These are phyloP conservation scores for Dasyornis broadbenti DNA, from an alignment of 2,113 vertebrate genomes.

Conservation along the genomic window DNA sequence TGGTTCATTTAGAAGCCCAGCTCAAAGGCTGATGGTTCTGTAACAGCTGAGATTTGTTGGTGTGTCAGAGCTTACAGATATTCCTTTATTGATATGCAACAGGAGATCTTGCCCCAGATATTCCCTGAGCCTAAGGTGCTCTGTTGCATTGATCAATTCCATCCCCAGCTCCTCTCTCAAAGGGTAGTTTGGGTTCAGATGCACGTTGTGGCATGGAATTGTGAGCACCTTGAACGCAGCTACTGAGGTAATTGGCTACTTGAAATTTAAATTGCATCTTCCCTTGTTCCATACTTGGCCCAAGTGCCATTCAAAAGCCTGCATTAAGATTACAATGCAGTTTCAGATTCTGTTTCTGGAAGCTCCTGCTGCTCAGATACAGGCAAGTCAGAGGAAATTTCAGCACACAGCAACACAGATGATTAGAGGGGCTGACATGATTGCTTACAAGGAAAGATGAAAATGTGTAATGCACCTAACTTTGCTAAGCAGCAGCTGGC, in stretches of 20 bases:
- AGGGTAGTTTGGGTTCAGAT: neutral
- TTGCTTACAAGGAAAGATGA: neutral
- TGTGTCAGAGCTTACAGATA: neutral
- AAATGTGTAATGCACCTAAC: neutral
- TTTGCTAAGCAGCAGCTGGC: neutral
- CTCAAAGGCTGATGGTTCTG: neutral
- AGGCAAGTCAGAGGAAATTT: neutral
- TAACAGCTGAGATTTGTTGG: neutral
- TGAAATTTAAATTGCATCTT: neutral
- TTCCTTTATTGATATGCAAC: neutral
- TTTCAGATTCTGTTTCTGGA: neutral
- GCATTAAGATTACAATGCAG: neutral
- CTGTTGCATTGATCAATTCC: neutral
- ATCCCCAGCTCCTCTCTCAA: neutral
- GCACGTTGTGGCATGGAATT: fast-evolving
- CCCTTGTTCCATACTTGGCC: neutral
- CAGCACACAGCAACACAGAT: neutral
- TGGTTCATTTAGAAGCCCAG: neutral
- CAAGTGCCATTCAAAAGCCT: neutral
- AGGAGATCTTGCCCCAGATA: neutral
- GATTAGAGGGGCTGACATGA: neutral
- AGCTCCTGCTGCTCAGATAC: neutral
- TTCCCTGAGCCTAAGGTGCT: neutral
- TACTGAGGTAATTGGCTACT: neutral
- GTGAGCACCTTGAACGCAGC: neutral